phyloP scores from a whole-genome alignment of 2,113 vertebrate species.

The Puffinus mauretanicus region DNA sequence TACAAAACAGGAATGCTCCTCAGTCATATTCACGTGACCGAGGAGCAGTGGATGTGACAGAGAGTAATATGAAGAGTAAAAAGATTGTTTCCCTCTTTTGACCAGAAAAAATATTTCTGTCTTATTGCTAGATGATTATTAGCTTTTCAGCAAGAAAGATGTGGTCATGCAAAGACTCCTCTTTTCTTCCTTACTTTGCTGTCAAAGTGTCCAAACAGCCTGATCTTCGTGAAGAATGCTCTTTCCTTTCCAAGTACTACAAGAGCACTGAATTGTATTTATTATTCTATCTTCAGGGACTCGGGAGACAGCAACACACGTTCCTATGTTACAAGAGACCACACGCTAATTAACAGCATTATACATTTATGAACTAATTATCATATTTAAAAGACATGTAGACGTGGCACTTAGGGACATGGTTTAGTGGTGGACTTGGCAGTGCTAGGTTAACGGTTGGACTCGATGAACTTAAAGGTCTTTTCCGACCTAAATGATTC shows the following conservation, averaged over 20 bases:
- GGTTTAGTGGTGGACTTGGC: neutral
- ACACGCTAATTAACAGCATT: slow-evolving; percentile 56
- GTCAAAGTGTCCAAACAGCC: neutral
- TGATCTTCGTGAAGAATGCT: neutral
- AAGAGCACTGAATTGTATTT: neutral
- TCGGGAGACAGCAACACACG: neutral
- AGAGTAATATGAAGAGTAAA: neutral
- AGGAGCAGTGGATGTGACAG: neutral
- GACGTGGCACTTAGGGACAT: neutral
- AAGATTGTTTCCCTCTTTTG: neutral
- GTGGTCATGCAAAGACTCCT: neutral
- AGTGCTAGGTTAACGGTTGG: no score
- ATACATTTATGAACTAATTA: slow-evolving; percentile 60
- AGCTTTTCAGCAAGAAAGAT: neutral
- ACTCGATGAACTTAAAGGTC: no score
- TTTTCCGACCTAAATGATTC: no score
- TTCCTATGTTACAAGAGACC: slow-evolving; percentile 12
- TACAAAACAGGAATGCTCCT: neutral
- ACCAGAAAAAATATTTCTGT: neutral
- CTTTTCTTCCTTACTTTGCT: neutral
- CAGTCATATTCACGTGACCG: neutral
- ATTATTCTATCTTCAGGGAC: neutral
- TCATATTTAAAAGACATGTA: slow-evolving; percentile 24
- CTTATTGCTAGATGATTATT: neutral
- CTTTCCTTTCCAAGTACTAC: neutral